phyloP scores from a whole-genome alignment of 2,113 vertebrate genomes.

The Poeciliopsis retropinna region DNA sequence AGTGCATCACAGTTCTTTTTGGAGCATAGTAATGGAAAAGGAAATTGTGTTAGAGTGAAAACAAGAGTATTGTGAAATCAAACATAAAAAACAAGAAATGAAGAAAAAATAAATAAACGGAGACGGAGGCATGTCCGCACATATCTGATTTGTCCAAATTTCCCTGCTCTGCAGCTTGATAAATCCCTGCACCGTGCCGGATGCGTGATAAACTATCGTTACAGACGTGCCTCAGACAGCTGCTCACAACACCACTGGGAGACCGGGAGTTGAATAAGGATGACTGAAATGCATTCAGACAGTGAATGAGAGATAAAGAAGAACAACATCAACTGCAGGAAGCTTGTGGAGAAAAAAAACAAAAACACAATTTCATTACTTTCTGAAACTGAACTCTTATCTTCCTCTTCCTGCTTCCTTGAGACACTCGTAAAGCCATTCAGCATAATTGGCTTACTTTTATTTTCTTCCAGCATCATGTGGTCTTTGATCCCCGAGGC shows the following conservation, averaged over 20 bases:
- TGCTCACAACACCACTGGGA: conserved; percentile 42
- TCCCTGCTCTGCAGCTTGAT: conserved; percentile 62
- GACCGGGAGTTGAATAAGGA: conserved; percentile 28
- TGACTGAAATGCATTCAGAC: conserved; percentile 16
- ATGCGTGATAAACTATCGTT: conserved; percentile 45
- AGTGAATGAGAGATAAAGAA: conserved; percentile 15
- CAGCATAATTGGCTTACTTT: conserved; percentile 62
- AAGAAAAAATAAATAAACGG: conserved; percentile 18
- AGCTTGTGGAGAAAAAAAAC: conserved; percentile 2
- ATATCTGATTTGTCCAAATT: conserved; percentile 67
- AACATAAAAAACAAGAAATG: conserved; percentile 35
- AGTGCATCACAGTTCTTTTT: conserved; percentile 25
- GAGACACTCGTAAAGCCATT: conserved; percentile 44
- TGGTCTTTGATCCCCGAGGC: conserved; percentile 53
- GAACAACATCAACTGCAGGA: conserved; percentile 12
- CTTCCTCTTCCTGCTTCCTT: conserved; percentile 25
- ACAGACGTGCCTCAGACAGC: conserved; percentile 43
- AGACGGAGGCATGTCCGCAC: conserved; percentile 56
- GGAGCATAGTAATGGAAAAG: conserved; percentile 43
- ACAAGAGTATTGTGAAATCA: conserved; percentile 29
- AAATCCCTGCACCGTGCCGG: conserved; percentile 62
- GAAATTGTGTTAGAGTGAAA: conserved; percentile 48
- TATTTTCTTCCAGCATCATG: conserved; percentile 51
- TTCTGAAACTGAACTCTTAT: conserved; percentile 26
- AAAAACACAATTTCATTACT: conserved; percentile 20